Conservation (phyloP, 2,113 vertebrate species). For the Asarcornis scutulata region DNA sequence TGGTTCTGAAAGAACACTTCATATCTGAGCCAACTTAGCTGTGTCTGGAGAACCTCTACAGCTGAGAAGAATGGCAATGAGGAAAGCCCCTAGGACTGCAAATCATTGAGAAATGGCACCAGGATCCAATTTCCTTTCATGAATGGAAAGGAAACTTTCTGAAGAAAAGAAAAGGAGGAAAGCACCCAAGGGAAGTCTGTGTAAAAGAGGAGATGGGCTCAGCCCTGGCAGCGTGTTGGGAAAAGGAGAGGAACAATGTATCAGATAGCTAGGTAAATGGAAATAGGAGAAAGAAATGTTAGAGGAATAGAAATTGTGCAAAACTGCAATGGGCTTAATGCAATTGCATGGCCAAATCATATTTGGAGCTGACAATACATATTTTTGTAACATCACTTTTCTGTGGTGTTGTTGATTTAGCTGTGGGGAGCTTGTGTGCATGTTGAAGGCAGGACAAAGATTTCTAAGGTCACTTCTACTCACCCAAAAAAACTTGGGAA, state of each 20-base stretch:
- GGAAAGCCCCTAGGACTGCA: neutral
- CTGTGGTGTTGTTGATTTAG: neutral
- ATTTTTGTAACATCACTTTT: neutral
- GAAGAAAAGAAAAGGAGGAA: neutral
- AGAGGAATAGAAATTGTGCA: neutral
- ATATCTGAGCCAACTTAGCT: neutral
- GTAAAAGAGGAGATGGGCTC: neutral
- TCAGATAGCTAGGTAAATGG: neutral
- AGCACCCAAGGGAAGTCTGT: neutral
- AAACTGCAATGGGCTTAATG: neutral
- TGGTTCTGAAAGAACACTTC: neutral
- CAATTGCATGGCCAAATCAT: neutral
- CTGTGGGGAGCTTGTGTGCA: neutral
- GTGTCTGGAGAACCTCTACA: neutral
- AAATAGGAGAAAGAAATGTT: neutral
- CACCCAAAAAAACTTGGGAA: neutral
- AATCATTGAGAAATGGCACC: neutral
- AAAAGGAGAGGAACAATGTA: fast-evolving
- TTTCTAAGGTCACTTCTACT: neutral
- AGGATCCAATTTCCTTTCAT: neutral
- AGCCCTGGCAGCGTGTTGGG: neutral
- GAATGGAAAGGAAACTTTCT: no score
- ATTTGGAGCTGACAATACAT: neutral
- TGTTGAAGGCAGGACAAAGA: neutral
- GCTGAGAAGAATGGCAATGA: neutral